A percentile compares a stretch with the other conserved stretches of the same genome.
Evolutionary conservation across 2,113 vertebrate genomes (phyloP).

Genomic region (Bombycilla garrulus): DNA sequence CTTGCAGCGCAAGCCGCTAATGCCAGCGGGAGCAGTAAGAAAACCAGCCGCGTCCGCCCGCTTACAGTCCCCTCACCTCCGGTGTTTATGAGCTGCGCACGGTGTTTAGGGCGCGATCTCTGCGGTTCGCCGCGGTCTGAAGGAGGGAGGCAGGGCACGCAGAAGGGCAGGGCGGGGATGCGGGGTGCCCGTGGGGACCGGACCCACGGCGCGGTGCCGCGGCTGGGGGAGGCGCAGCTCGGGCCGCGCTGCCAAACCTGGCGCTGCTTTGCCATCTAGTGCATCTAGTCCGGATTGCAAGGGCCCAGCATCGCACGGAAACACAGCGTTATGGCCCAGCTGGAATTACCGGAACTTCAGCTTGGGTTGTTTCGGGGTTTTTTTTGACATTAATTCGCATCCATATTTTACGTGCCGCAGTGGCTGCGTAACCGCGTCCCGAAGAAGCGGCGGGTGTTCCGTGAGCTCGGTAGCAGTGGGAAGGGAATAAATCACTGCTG

Average conservation of each 20-base stretch:
- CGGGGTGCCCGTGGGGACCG: background rate
- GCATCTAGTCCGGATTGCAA: constrained; percentile 53
- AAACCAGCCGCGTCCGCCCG: background rate
- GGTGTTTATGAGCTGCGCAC: accelerated
- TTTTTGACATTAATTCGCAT: background rate
- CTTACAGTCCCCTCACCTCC: accelerated
- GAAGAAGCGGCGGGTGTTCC: accelerated
- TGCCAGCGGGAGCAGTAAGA: background rate
- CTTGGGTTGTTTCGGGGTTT: accelerated
- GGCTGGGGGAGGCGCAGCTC: background rate
- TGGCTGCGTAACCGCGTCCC: background rate
- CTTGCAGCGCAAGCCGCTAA: background rate
- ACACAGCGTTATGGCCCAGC: accelerated
- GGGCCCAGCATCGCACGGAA: background rate
- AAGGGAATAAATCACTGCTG: background rate
- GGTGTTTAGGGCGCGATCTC: accelerated
- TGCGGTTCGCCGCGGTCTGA: accelerated
- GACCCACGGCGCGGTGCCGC: too few relatives aligned
- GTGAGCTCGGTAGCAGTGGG: background rate
- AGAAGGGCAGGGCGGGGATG: background rate
- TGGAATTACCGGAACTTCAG: background rate
- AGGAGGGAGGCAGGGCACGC: background rate
- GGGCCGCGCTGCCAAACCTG: constrained; percentile 9
- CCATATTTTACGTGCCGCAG: background rate
- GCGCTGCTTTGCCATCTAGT: constrained; percentile 78